Evolutionary conservation across 2,888 invertebrate genomes (phyloP), one percentile per base, ranked within the genome.

Genomic region (Drosophila formosana): DNA sequence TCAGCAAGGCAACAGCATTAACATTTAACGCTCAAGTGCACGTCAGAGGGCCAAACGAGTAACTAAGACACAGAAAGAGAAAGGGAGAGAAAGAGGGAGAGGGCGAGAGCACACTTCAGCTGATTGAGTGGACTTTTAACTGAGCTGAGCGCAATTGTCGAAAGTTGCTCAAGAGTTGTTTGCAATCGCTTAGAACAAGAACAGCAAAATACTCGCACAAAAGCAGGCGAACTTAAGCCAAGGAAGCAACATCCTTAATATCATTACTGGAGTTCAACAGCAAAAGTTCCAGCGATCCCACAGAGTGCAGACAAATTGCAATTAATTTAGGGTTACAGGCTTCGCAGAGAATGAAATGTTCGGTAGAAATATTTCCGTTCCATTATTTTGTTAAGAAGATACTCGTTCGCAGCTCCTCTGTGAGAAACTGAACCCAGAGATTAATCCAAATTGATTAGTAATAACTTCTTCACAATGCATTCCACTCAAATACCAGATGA

Each of bases 111-210:
- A 41, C 64, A 65, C 82, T 78, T 47, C 53, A 78, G 26, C 75
- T 83, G 89, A 88, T 88, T 81, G 87, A 83, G 83, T 86, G 84
- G 75, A 69, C 64, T 56, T 58, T 66, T 45, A 60, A 62, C 76
- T 68, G 67, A 68, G 56, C 69, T 43, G 32, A 58, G 57, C 51
- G 39, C n/a, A 13, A 52, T 52, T 65, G 52, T 77, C 66, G 65
- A 70, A 70, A 75, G 49, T 70, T 70, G 25, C 28, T 6, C 61
- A n/a, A 46, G 56, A 43, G 61, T 32, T 30, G 43, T 46, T 62
- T 62, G 28, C 4, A 63, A 23, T 56, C 25, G 13, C 47, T 62
- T 32, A 37, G 32, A 60, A 37, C 46, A 37, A 45, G 30, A 32
- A 30, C 30, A 28, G n/a, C 28, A 28, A 32, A n/a, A 45, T n/a